A percentile compares a stretch with the other conserved stretches of the same genome.
phyloP scores from a whole-genome alignment of 2,797 vertebrate species.

The Manis javanica region DNA sequence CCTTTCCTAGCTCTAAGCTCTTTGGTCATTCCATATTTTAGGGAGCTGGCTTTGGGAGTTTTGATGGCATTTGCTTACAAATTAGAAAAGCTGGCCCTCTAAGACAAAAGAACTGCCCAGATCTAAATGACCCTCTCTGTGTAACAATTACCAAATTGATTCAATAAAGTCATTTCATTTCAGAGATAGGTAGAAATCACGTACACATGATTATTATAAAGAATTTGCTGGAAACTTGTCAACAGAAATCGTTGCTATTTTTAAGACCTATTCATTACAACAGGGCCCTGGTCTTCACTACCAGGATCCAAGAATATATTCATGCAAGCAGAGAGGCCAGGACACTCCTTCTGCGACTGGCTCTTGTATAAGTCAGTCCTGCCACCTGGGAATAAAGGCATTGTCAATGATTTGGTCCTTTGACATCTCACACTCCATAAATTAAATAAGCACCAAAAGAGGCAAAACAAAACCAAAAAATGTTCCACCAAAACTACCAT shows the following conservation, averaged over 20 bases:
- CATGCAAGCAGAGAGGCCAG: not conserved
- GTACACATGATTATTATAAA: not conserved
- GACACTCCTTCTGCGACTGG: not conserved
- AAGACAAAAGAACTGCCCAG: not conserved
- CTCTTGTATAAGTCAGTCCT: not conserved
- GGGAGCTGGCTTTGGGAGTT: not conserved
- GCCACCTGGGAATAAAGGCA: not conserved
- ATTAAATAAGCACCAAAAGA: not conserved
- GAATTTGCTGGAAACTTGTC: not conserved
- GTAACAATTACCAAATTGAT: not conserved
- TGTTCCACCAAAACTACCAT: rapidly evolving
- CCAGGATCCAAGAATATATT: not conserved
- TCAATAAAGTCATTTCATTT: not conserved
- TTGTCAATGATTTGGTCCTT: not conserved
- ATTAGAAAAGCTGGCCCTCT: not conserved
- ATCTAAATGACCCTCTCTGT: not conserved
- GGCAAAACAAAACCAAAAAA: not conserved
- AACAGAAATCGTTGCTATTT: not conserved
- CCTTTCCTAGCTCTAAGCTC: not conserved
- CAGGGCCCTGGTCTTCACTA: not conserved
- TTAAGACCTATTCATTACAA: not conserved
- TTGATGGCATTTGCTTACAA: not conserved
- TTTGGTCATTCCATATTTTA: not conserved
- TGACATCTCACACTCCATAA: not conserved
- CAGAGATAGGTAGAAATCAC: not conserved